Evolutionary conservation across 2,888 invertebrate genomes (phyloP).

Genomic region (Acrocera orbiculus): DNA sequence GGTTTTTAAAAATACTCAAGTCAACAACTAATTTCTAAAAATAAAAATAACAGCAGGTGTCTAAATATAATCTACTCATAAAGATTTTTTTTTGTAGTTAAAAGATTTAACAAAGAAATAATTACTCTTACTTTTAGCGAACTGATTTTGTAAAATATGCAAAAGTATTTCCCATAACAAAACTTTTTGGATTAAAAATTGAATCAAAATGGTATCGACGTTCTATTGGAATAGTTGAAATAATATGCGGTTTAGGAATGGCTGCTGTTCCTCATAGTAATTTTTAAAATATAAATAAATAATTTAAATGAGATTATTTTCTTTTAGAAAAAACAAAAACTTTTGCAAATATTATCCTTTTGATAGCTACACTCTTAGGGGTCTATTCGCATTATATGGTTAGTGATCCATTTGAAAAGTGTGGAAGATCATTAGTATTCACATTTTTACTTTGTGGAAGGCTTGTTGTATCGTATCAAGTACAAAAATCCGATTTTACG

Average conservation of each 20-base stretch:
- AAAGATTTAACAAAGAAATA: no score
- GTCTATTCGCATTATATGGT: slow-evolving; percentile 88
- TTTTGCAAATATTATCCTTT: slow-evolving; percentile 66
- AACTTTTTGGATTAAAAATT: slow-evolving; percentile 65
- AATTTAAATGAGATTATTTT: slow-evolving; percentile 6
- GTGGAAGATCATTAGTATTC: slow-evolving; percentile 78
- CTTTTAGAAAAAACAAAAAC: slow-evolving; percentile 81
- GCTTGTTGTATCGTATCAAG: slow-evolving; percentile 58
- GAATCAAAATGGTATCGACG: slow-evolving; percentile 86
- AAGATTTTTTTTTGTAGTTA: no score
- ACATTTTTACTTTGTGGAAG: slow-evolving; percentile 83
- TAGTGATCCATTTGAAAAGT: slow-evolving; percentile 79
- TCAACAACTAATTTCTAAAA: no score
- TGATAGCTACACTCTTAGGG: slow-evolving; percentile 70
- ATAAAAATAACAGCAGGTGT: no score
- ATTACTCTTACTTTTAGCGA: slow-evolving; percentile 52
- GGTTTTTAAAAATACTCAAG: no score
- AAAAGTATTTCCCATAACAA: slow-evolving; percentile 79
- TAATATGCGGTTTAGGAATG: slow-evolving; percentile 66
- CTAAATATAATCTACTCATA: no score
- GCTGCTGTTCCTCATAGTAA: slow-evolving; percentile 70
- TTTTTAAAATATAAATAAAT: slow-evolving; percentile 22
- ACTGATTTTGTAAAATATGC: slow-evolving; percentile 91
- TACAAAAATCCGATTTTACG: slow-evolving; percentile 9
- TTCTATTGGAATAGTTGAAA: slow-evolving; percentile 66